These are phyloP conservation scores for Bibio marci DNA, from an alignment of 2,888 invertebrate genomes.

Conservation along the genomic window DNA sequence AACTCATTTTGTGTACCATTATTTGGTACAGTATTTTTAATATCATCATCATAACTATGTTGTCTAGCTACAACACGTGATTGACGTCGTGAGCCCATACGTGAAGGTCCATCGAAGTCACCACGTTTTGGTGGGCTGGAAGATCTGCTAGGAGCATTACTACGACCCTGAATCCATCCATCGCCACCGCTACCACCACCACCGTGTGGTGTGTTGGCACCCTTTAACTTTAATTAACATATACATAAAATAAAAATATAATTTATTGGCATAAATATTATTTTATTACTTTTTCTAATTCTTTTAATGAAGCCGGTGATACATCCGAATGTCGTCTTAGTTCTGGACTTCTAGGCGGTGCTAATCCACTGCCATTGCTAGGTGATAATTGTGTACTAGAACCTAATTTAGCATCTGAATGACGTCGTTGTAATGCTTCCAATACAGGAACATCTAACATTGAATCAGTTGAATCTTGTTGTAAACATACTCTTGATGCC, in stretches of 20 bases:
- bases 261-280: too few relatives aligned
- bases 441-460: conserved; percentile 61
- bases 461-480: conserved; percentile 74
- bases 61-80: conserved; percentile 48
- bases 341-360: conserved; percentile 73
- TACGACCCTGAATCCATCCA: conserved; percentile 40
- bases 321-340: conserved; percentile 70
- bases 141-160: conserved; percentile 43
- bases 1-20: conserved; percentile 27
- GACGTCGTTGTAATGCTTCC: conserved; percentile 61
- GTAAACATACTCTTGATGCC: conserved; percentile 55
- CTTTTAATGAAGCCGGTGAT: conserved; percentile 71
- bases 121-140: conserved; percentile 36
- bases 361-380: conserved; percentile 41
- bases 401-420: conserved; percentile 57
- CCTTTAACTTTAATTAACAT: conserved; percentile 57
- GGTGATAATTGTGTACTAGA: conserved; percentile 34
- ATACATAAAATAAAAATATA: too few relatives aligned
- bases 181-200: too few relatives aligned
- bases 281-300: conserved; percentile 62
- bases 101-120: conserved; percentile 24
- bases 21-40: conserved; percentile 28
- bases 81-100: conserved; percentile 36
- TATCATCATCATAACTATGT: conserved; percentile 72
- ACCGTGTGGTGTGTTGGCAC: conserved; percentile 37